A percentile compares a stretch with the other conserved stretches of the same genome.
These are phyloP conservation scores for Andrena haemorrhoa DNA, from an alignment of 2,888 invertebrate genomes.

Conservation along the genomic window DNA sequence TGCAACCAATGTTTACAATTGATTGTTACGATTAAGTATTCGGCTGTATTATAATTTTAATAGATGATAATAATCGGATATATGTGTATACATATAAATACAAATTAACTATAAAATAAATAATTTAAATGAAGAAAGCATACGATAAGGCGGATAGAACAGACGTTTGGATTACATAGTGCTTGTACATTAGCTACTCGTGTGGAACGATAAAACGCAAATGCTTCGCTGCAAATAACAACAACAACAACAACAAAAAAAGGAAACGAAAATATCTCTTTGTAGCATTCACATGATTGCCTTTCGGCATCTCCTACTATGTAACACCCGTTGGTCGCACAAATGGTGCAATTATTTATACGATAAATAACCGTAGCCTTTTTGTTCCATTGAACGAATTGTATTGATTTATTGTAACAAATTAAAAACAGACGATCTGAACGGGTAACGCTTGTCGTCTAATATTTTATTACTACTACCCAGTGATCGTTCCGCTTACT, in stretches of 20 bases:
- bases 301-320: constrained; percentile 60
- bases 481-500: constrained; percentile 19
- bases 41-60: constrained; percentile 84
- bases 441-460: constrained; percentile 46
- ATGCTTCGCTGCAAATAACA: constrained; percentile 72
- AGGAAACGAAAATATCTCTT: constrained; percentile 60
- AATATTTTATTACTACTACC: constrained; percentile 35
- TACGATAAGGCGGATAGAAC: constrained; percentile 63
- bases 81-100: constrained; percentile 82
- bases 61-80: constrained; percentile 78
- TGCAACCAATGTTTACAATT: constrained; percentile 78
- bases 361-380: constrained; percentile 54
- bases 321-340: constrained; percentile 57
- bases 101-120: constrained; percentile 77
- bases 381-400: constrained; percentile 64
- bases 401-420: constrained; percentile 62
- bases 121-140: constrained; percentile 67
- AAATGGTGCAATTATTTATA: constrained; percentile 66
- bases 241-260: neutral
- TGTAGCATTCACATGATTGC: constrained; percentile 62
- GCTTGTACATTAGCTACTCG: constrained; percentile 77
- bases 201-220: constrained; percentile 69
- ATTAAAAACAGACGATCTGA: constrained; percentile 60
- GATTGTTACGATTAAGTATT: constrained; percentile 78
- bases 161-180: constrained; percentile 69